phyloP scores from a whole-genome alignment of 2,797 vertebrate species.

The Zenarchopterus dispar region DNA sequence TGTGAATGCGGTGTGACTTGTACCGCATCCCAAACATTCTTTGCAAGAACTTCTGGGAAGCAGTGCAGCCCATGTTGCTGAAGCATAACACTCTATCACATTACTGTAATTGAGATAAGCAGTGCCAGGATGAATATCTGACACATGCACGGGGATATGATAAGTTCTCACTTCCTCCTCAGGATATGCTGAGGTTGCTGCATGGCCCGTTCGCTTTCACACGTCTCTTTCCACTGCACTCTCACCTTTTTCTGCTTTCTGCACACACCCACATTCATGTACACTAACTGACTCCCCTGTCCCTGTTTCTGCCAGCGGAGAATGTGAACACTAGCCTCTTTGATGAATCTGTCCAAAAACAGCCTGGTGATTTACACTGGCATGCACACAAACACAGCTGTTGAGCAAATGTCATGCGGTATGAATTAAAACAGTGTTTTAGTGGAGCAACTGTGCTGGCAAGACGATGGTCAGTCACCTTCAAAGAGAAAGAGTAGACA shows the following conservation, averaged over 20 bases:
- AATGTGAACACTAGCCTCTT: conserved; percentile 78
- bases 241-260: conserved; percentile 17
- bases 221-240: conserved; percentile 19
- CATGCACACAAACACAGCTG: conserved; percentile 45
- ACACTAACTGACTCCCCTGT: conserved; percentile 52
- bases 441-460: conserved; percentile 32
- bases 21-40: conserved; percentile 23
- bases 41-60: conserved; percentile 29
- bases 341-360: conserved; percentile 74
- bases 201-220: conserved; percentile 33
- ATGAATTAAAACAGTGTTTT: conserved; percentile 70
- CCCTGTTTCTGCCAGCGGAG: conserved; percentile 53
- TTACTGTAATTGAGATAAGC: neutral
- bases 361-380: conserved; percentile 62
- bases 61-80: neutral
- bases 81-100: neutral
- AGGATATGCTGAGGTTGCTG: conserved; percentile 16
- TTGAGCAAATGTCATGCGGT: conserved; percentile 48
- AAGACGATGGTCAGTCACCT: conserved; percentile 22
- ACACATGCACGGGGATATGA: conserved; percentile 12
- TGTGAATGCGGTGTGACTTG: conserved; percentile 1
- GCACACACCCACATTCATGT: conserved; percentile 38
- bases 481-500: conserved; percentile 13
- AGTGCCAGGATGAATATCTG: conserved; percentile 16
- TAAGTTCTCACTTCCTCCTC: conserved; percentile 26